phyloP scores from a whole-genome alignment of 2,888 invertebrate species.

The Drosophila pegasa region DNA sequence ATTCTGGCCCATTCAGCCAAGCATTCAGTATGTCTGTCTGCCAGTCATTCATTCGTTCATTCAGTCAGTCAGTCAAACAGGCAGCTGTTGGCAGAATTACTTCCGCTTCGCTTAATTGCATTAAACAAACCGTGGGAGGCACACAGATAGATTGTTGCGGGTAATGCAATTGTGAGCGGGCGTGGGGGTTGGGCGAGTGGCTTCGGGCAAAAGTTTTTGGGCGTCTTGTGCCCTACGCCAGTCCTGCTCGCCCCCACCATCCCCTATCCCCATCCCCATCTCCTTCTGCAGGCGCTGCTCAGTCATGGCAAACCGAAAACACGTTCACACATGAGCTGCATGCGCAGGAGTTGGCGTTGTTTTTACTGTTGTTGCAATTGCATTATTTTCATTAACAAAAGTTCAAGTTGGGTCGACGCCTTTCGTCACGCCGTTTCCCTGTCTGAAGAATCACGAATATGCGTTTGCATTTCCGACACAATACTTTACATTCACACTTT shows the following conservation, averaged over 20 bases:
- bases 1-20: constrained; percentile 35
- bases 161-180: not conserved
- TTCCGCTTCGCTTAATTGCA: constrained; percentile 76
- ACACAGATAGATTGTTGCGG: constrained; percentile 37
- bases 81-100: constrained; percentile 64
- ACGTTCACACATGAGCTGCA: constrained; percentile 77
- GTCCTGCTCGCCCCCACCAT: not conserved
- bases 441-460: constrained; percentile 31
- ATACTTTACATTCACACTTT: constrained; percentile 22
- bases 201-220: constrained; percentile 53
- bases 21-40: constrained; percentile 30
- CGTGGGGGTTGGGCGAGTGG: constrained; percentile 1
- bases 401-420: constrained; percentile 56
- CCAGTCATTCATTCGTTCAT: constrained; percentile 19
- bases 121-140: constrained; percentile 60
- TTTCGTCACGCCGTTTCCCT: constrained; percentile 23
- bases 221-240: not conserved
- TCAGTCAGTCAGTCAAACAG: constrained; percentile 53
- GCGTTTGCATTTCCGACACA: constrained; percentile 65
- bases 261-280: not conserved
- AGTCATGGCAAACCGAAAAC: constrained; percentile 67
- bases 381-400: constrained; percentile 80
- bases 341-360: constrained; percentile 19
- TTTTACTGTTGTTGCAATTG: constrained; percentile 56
- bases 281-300: constrained; percentile 22